A percentile compares a stretch with the other conserved stretches of the same genome.
These are phyloP conservation scores for Frieseomelitta varia DNA, from an alignment of 1,140 invertebrate species.

Conservation along the genomic window DNA sequence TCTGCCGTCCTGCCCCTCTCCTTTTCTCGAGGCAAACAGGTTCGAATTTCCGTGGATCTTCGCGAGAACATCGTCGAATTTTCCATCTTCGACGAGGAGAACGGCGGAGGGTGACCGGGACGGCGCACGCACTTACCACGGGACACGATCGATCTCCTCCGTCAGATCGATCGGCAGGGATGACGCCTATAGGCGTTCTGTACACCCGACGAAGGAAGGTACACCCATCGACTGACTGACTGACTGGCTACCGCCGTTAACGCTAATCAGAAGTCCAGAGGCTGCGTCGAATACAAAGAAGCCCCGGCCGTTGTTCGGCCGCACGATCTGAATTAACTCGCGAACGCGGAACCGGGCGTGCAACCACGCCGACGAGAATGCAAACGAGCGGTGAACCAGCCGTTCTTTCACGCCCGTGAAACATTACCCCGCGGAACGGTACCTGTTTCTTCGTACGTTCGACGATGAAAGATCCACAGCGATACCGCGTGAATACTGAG, in stretches of 20 bases:
- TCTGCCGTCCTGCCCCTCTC: neutral
- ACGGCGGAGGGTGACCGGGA: neutral
- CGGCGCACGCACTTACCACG: conserved; percentile 61
- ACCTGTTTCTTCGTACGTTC: conserved; percentile 19
- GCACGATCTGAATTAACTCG: conserved; percentile 53
- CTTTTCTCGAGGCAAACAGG: neutral
- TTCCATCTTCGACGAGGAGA: conserved; percentile 5
- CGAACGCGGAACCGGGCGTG: conserved; percentile 40
- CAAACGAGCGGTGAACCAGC: conserved; percentile 35
- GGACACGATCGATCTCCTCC: conserved; percentile 54
- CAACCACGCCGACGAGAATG: conserved; percentile 50
- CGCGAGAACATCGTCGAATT: neutral
- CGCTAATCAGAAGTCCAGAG: conserved; percentile 53
- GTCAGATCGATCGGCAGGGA: conserved; percentile 61
- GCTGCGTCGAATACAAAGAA: conserved; percentile 46
- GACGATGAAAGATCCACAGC: conserved; percentile 1
- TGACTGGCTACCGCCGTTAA: conserved; percentile 41
- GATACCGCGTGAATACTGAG: conserved; percentile 6
- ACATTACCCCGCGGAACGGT: conserved; percentile 15
- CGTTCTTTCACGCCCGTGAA: conserved; percentile 13
- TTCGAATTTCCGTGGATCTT: conserved; percentile 20
- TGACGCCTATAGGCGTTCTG: conserved; percentile 52
- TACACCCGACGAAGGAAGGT: conserved; percentile 21
- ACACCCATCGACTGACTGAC: conserved; percentile 9
- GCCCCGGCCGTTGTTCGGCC: conserved; percentile 32